Evolutionary conservation across 2,888 invertebrate genomes (phyloP).

Genomic region (Diloba caeruleocephala): DNA sequence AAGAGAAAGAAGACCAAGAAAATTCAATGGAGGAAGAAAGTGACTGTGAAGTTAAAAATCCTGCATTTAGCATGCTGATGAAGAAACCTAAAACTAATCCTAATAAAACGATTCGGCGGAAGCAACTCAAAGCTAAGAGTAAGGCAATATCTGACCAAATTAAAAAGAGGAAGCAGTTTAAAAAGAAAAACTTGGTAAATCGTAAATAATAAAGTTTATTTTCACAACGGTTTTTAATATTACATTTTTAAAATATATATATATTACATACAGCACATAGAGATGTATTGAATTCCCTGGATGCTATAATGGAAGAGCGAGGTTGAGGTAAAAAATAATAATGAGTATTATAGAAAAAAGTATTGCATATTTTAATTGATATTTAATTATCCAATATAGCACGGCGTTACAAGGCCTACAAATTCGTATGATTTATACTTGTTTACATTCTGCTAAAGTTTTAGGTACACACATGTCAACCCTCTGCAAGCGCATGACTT

Average conservation of each 20-base stretch:
- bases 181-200: constrained; percentile 77
- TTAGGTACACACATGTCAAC: too few species aligned
- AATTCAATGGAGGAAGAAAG: constrained; percentile 58
- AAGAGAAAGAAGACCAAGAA: constrained; percentile 69
- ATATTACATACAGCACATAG: too few species aligned
- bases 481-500: too few species aligned
- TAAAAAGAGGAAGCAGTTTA: constrained; percentile 81
- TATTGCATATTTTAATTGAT: too few species aligned
- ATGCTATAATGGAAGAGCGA: constrained; percentile 41
- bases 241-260: not conserved
- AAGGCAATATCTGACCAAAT: constrained; percentile 84
- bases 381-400: too few species aligned
- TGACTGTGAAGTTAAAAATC: constrained; percentile 57
- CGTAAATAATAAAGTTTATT: constrained; percentile 60
- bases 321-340: constrained; percentile 10
- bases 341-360: not conserved
- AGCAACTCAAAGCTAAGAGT: constrained; percentile 83
- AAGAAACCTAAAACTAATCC: constrained; percentile 75
- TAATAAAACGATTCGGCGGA: constrained; percentile 82
- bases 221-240: constrained; percentile 15
- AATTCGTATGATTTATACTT: too few species aligned
- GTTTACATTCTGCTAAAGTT: too few species aligned
- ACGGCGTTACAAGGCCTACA: too few species aligned
- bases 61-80: constrained; percentile 59
- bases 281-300: constrained; percentile 3